Evolutionary conservation across 1,140 invertebrate genomes (phyloP), one percentile per base, ranked within the genome.

Genomic region (Calycopis cecrops): DNA sequence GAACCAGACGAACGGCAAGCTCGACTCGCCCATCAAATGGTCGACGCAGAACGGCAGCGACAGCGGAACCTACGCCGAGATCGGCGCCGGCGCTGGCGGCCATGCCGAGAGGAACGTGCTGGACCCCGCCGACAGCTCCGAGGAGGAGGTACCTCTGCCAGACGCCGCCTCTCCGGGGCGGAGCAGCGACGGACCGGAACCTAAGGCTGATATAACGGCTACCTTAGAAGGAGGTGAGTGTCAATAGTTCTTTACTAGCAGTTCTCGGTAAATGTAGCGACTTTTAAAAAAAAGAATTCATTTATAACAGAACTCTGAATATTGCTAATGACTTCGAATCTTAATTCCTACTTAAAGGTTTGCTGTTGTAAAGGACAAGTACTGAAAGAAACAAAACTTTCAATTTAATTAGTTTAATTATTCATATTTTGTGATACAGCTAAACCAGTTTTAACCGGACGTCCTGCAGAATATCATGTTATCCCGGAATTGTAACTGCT

Each of bases 51-150:
- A 86, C 44, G 83, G 83, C 4, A 86, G 83, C 48, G 83, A 86
- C 50, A 86, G 83, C 51, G 83, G 83, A 9, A 86, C 83, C 4
- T 86, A 86, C 48, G 83, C 83, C 14, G 83, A 86, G 54, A 85
- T 86, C 10, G 82, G 82, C 2, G 80, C 59, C 11, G 79, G 71
- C 3, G 76, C 63, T 1, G 79, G 71, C 50, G 81, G 78, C 47
- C 75, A 78, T 44, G 73, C 71, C 6, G 83, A 83, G 48, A 67
- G 79, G 52, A 83, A 84, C 57, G 65, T 80, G 17, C 62, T 83
- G 47, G 83, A 86, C 50, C 79, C 80, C 17, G 81, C 75, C n/a
- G 83, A 86, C 48, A 86, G 83, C 59, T 86, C 83, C 4, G 81
- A 86, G 58, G 83, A 86, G 52, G 83, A 86, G 51, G 81, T 86